Base-by-base conservation (phyloP, 2,113 vertebrate genomes). In the Microtus pennsylvanicus region DNA sequence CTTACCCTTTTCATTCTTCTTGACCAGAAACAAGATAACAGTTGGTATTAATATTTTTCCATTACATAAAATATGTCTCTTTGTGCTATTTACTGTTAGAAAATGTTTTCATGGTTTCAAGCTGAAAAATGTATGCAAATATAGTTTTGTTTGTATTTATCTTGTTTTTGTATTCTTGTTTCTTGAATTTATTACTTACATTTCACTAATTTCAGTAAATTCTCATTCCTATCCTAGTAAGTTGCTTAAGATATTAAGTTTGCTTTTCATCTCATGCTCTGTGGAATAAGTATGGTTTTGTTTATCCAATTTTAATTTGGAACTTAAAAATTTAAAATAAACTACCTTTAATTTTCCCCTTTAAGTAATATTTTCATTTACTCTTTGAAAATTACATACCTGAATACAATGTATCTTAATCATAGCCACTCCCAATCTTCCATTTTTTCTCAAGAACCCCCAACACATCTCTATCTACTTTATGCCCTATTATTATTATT, bases 161-260 rank as follows among this genome's bases (percentile, higher is more conserved):
- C 30, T 91, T 95, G 19, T 22, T 86, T 95, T 70, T 55, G 1
- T 35, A 85, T 90, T 83, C 33, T 87, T 95, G 26, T 0, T 19
- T 88, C 12, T 55, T 91, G 7, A 94, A 47, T 55, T 12, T 89
- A 58, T 81, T 5, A 50, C 35, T 95, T 81, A 7, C 38, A 26
- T 91, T 35, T 67, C 26, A 72, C 67, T 75, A 63, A 33, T 63
- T 96, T 88, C 78, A 4, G n/a, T 76, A 76, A 93, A 92, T 67
- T 47, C 8, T 85, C 11, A 50, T 1, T 75, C 12, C 16, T 83
- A 24, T 83, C 55, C 38, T 28, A 85, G 26, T 85, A 85, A 83
- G 81, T 85, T 85, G 38, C n/a, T 83, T 83, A 13, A 42, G 24
- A 33, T 87, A 81, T 90, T 92, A 55, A 11, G 7, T 80, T n/a